Percentiles rank a stretch among this genome's conserved stretches.
Conservation (phyloP, 2,797 vertebrate genomes). For the Xiphophorus birchmanni region DNA sequence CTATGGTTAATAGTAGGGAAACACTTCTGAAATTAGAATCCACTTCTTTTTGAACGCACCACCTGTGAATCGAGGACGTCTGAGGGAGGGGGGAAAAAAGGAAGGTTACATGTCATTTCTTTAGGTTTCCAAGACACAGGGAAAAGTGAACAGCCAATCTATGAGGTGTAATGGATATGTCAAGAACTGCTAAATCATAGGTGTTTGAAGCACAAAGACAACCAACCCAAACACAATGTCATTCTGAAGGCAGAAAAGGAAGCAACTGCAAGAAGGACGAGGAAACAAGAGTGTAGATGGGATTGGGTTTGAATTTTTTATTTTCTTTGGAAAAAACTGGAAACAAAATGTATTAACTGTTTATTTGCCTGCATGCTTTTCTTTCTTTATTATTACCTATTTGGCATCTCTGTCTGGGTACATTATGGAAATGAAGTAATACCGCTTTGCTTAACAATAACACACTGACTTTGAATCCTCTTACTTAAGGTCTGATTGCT, state of each 20-base stretch:
- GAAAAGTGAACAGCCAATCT: conserved; percentile 86
- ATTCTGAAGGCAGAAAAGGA: conserved; percentile 65
- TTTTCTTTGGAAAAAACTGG: conserved; percentile 46
- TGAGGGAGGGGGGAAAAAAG: conserved; percentile 57
- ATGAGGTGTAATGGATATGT: conserved; percentile 87
- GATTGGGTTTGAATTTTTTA: conserved; percentile 46
- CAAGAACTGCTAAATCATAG: conserved; percentile 90
- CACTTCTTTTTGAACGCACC: conserved; percentile 80
- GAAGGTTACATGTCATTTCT: conserved; percentile 83
- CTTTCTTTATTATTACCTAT: conserved; percentile 79
- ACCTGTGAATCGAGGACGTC: conserved; percentile 79
- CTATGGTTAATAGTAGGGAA: conserved; percentile 80
- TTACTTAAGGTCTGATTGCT: conserved; percentile 91
- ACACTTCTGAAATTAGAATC: conserved; percentile 84
- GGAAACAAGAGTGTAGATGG: conserved; percentile 50
- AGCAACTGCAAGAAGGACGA: conserved; percentile 44
- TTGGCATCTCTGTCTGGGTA: conserved; percentile 77
- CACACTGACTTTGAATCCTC: conserved; percentile 89
- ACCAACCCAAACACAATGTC: conserved; percentile 83
- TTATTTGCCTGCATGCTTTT: conserved; percentile 72
- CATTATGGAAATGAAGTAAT: conserved; percentile 86
- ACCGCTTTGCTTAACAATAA: conserved; percentile 88
- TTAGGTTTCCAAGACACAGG: conserved; percentile 80
- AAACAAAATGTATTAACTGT: conserved; percentile 66
- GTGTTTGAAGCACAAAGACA: conserved; percentile 82